A percentile compares a stretch with the other conserved stretches of the same genome.
Conservation (phyloP, 2,113 vertebrate genomes). For the Podarcis raffonei region DNA sequence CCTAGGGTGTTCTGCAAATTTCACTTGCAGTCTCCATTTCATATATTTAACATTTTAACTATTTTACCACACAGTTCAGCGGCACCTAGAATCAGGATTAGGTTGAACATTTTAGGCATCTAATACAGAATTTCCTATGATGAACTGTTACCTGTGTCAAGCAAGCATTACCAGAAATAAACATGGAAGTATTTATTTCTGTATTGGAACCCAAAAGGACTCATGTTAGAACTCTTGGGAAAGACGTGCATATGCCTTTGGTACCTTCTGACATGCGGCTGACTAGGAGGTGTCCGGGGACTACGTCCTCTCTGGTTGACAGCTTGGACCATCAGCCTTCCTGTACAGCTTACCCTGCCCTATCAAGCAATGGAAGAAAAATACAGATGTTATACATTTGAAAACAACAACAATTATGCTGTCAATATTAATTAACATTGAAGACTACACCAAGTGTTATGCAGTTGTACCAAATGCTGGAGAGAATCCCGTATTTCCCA, state of each 20-base stretch:
- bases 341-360: constrained; percentile 93
- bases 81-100: neutral
- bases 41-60: neutral
- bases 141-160: neutral
- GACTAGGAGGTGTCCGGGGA: constrained; percentile 85
- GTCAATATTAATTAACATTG: neutral
- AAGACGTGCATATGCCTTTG: neutral
- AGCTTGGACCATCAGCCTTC: constrained; percentile 97
- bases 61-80: neutral
- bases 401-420: neutral
- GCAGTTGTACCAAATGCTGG: neutral
- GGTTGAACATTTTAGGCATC: neutral
- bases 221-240: neutral
- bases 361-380: constrained; percentile 59
- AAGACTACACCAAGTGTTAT: neutral
- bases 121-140: neutral
- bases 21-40: neutral
- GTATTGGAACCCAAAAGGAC: neutral
- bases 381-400: neutral
- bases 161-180: neutral
- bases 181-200: neutral
- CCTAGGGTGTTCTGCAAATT: neutral
- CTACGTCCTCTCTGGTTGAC: constrained; percentile 96
- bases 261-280: constrained; percentile 91
- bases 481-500: neutral